These are phyloP conservation scores for Drosophila bocki DNA, from an alignment of 1,140 invertebrate genomes.

Conservation along the genomic window DNA sequence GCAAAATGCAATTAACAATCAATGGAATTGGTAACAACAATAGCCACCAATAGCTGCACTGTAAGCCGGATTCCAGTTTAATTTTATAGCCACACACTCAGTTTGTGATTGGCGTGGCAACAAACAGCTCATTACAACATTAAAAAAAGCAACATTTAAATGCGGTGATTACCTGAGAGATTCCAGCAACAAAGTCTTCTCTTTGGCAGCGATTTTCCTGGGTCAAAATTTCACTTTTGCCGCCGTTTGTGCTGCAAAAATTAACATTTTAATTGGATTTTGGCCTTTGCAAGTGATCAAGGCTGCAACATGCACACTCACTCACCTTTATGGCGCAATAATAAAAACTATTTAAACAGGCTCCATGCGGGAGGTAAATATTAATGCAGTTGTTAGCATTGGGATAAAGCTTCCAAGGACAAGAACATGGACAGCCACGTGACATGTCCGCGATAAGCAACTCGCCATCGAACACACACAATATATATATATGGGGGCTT, in stretches of 20 bases:
- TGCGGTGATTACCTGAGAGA: conserved; percentile 18
- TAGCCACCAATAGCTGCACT: not conserved
- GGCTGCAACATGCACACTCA: not conserved
- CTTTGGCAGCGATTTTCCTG: conserved; percentile 6
- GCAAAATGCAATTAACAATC: conserved; percentile 29
- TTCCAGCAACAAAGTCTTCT: not conserved
- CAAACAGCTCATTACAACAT: conserved; percentile 30
- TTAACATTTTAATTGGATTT: conserved; percentile 49
- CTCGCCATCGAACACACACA: conserved; percentile 16
- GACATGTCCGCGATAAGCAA: conserved; percentile 38
- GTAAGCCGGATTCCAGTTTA: conserved; percentile 20
- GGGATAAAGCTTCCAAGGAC: conserved; percentile 26
- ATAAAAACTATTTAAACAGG: conserved; percentile 31
- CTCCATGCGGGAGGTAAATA: conserved; percentile 33
- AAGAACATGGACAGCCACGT: conserved; percentile 10
- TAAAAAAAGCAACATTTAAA: conserved; percentile 5
- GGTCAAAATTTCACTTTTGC: not conserved
- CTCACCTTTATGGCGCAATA: conserved; percentile 11
- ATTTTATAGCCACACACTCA: conserved; percentile 12
- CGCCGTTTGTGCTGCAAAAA: conserved; percentile 21
- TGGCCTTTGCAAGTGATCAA: conserved; percentile 37
- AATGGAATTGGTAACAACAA: conserved; percentile 18
- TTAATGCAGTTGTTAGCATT: conserved; percentile 41
- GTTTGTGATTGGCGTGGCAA: conserved; percentile 19
- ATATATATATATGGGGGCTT: conserved; percentile 22